Conservation (phyloP, 1,140 invertebrate species). For the Fopius arisanus region DNA sequence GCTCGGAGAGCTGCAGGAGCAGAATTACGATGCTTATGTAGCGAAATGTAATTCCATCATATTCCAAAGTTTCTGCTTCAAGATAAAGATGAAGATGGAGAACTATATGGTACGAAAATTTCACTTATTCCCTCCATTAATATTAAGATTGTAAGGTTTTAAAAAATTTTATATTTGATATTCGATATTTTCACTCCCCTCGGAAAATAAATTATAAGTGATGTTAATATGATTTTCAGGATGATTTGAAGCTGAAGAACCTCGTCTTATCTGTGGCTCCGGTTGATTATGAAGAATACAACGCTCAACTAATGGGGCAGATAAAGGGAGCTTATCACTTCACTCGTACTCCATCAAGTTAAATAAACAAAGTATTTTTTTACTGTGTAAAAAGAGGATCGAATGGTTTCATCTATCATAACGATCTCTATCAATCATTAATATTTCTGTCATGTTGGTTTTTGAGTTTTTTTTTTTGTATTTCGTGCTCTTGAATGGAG, state of each 20-base stretch:
- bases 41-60: constrained; percentile 76
- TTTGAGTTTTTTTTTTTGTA: background rate
- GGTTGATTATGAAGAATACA: constrained; percentile 80
- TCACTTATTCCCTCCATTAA: constrained; percentile 22
- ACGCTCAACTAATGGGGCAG: constrained; percentile 73
- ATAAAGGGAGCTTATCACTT: constrained; percentile 71
- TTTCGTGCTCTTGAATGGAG: background rate
- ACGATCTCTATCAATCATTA: background rate
- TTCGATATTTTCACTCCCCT: no score
- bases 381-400: background rate
- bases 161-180: no score
- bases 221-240: constrained; percentile 69
- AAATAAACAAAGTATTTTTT: background rate
- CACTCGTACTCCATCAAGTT: background rate
- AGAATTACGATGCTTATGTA: constrained; percentile 68
- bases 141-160: background rate
- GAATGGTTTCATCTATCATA: background rate
- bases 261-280: constrained; percentile 73
- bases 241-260: constrained; percentile 84
- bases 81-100: constrained; percentile 86
- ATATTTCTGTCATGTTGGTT: background rate
- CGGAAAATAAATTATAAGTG: no score
- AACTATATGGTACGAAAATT: constrained; percentile 80
- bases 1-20: constrained; percentile 74
- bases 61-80: constrained; percentile 86